These are phyloP conservation scores for Tamandua tetradactyla DNA, from an alignment of 2,797 vertebrate genomes.

Conservation along the genomic window DNA sequence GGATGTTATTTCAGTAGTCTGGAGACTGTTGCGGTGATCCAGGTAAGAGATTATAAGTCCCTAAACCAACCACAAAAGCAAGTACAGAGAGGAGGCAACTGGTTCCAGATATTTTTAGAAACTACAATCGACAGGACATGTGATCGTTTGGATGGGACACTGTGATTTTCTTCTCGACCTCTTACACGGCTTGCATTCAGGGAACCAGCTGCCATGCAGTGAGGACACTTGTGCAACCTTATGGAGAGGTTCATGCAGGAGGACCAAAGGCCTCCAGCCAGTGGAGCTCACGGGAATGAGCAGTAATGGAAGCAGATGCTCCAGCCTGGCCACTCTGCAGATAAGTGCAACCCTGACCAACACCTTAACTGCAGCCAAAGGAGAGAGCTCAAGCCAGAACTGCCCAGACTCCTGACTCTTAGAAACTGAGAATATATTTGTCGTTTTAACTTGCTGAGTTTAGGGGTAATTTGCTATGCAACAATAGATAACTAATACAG, in stretches of 20 bases:
- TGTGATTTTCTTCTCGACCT: background rate
- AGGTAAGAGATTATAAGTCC: background rate
- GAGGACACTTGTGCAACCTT: too few relatives aligned
- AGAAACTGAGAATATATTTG: background rate
- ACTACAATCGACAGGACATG: background rate
- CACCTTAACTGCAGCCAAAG: background rate
- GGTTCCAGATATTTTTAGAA: background rate
- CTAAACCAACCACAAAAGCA: background rate
- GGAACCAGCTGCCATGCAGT: background rate
- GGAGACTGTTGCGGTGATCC: background rate
- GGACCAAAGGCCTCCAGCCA: too few relatives aligned
- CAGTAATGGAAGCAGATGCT: background rate
- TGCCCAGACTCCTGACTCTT: background rate
- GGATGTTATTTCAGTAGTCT: background rate
- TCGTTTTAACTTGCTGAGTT: background rate
- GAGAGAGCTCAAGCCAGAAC: background rate
- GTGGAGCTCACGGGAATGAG: background rate
- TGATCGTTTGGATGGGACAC: background rate
- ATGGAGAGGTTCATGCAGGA: too few relatives aligned
- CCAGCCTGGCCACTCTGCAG: background rate
- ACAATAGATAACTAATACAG: background rate
- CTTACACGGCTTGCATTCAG: background rate
- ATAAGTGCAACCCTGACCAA: background rate
- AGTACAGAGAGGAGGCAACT: background rate
- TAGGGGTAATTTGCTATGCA: background rate